Percentiles rank a stretch among this genome's conserved stretches.
phyloP scores from a whole-genome alignment of 2,888 invertebrate genomes.

The Amiota communis region DNA sequence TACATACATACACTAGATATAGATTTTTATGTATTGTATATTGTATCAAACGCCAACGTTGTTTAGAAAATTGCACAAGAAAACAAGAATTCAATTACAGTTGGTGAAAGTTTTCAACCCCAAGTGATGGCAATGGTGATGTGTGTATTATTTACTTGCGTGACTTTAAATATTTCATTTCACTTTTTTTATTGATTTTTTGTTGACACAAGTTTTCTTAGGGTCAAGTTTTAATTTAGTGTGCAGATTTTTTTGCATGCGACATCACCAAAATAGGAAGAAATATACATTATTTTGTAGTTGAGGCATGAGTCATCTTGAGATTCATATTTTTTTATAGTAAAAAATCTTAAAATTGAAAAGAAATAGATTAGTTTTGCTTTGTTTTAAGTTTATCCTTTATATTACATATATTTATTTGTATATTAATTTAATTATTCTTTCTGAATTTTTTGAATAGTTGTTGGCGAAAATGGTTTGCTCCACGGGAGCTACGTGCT shows the following conservation, averaged over 20 bases:
- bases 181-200: conserved; percentile 38
- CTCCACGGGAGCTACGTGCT: conserved; percentile 83
- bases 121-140: too few relatives aligned
- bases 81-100: too few relatives aligned
- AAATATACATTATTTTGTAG: too few relatives aligned
- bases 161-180: neutral
- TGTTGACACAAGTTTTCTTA: conserved; percentile 30
- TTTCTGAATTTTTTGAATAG: conserved; percentile 75
- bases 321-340: too few relatives aligned
- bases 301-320: too few relatives aligned
- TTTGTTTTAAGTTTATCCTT: neutral
- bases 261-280: too few relatives aligned
- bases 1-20: neutral
- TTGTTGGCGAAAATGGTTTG: conserved; percentile 84
- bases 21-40: neutral
- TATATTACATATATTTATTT: neutral
- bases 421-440: conserved; percentile 1
- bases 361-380: neutral
- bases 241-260: too few relatives aligned
- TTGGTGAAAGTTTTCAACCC: too few relatives aligned
- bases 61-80: neutral
- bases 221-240: conserved; percentile 36
- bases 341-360: neutral
- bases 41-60: too few relatives aligned
- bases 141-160: too few relatives aligned